Conservation (phyloP, 1,140 invertebrate genomes). For the Samia ricini region DNA sequence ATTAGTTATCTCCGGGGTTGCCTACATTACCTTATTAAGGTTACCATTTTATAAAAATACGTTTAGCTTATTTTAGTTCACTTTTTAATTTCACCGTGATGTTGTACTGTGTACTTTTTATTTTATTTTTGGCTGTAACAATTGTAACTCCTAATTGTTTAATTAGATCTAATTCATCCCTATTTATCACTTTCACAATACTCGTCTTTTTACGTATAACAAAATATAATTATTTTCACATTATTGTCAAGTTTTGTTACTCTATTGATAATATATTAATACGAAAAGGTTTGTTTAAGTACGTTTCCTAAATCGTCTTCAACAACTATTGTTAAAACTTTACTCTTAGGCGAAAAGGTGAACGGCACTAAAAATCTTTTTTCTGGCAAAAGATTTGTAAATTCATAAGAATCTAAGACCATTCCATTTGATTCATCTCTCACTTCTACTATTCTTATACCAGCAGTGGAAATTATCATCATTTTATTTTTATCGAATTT, state of each 20-base stretch:
- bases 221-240: neutral
- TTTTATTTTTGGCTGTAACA: neutral
- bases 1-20: conserved; percentile 3
- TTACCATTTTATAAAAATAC: conserved; percentile 10
- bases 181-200: neutral
- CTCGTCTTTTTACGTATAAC: neutral
- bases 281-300: conserved; percentile 77
- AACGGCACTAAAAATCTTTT: conserved; percentile 79
- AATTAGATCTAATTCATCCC: neutral
- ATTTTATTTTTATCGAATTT: conserved; percentile 78
- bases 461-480: conserved; percentile 80
- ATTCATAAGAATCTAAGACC: conserved; percentile 84
- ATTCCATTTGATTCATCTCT: conserved; percentile 79
- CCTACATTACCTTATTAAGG: neutral
- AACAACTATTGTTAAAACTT: conserved; percentile 74
- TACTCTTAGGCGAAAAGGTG: conserved; percentile 68
- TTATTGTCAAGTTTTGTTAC: conserved; percentile 1
- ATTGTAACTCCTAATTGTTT: neutral
- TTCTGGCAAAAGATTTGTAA: conserved; percentile 77
- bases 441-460: conserved; percentile 85
- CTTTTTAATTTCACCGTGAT: neutral
- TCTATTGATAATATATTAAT: conserved; percentile 35
- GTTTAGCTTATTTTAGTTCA: neutral
- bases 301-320: conserved; percentile 79
- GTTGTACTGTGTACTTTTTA: neutral